Evolutionary conservation across 2,888 invertebrate genomes (phyloP).

Genomic region (Antheraea assamensis): DNA sequence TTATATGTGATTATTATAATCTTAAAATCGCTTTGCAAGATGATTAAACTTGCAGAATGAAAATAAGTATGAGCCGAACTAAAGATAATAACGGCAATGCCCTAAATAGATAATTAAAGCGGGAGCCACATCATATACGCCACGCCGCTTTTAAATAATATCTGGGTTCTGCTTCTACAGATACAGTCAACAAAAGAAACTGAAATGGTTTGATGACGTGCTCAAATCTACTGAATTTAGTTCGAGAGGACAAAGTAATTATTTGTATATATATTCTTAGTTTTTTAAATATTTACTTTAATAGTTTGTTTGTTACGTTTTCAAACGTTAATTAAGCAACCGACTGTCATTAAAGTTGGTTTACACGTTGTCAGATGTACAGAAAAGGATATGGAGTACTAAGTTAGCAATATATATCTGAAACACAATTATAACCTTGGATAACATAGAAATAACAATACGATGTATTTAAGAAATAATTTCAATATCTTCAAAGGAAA

Average conservation of each 20-base stretch:
- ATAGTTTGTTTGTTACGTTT: too few relatives aligned
- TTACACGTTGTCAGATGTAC: too few relatives aligned
- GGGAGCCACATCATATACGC: conserved; percentile 19
- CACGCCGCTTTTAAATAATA: conserved; percentile 9
- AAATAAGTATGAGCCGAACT: background rate
- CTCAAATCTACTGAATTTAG: background rate
- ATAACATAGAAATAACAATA: background rate
- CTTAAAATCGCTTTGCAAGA: too few relatives aligned
- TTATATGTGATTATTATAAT: too few relatives aligned
- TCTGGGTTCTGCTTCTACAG: background rate
- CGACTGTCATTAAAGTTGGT: too few relatives aligned
- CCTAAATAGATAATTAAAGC: conserved; percentile 33
- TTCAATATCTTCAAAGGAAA: background rate
- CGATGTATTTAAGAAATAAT: background rate
- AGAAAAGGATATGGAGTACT: too few relatives aligned
- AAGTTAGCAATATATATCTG: background rate
- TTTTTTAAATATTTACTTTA: background rate
- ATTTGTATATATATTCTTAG: background rate
- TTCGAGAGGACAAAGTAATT: background rate
- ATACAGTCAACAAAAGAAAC: conserved; percentile 3
- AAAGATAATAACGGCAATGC: conserved; percentile 16
- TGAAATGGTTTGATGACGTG: background rate
- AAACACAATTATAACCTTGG: background rate
- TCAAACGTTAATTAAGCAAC: too few relatives aligned
- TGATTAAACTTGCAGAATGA: too few relatives aligned